Base-by-base conservation (phyloP, 1,140 invertebrate species). In the Hermatobates lingyangjiaoensis region DNA sequence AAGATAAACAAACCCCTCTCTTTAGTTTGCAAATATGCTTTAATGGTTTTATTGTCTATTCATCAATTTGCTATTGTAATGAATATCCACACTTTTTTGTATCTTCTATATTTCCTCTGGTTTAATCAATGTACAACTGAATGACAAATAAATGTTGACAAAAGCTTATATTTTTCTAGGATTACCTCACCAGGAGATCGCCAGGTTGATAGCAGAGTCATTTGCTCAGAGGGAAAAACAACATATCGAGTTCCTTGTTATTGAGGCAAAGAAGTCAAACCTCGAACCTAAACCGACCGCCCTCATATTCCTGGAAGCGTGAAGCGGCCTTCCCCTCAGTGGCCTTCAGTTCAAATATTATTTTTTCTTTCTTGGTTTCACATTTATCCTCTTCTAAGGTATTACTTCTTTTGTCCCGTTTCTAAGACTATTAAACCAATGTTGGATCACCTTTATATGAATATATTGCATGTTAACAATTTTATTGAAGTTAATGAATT, bases 191-290 rank as follows among this genome's bases (percentile, higher is more conserved):
- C 75, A 87, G 66, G 86, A 90, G 59, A 86, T 90, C 49, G 87
- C 87, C 21, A 73, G 85, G 56, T 71, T 89, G 38, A 91, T 92
- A 61, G 85, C 87, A 7, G 84, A 89, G 63, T 86, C 86, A 44
- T 92, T 87, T 68, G 85, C 86, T 39, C 75, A 85, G 64, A 75
- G 82, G 56, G 83, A 88, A 63, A 79, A 83, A 58, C 76, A 78
- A 63, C 83, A 88, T 64, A 86, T 91, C 61, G 85, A 89, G 71
- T 88, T 92, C 69, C 74, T 90, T 60, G 86, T 92, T 42, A 76
- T 85, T 44, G 86, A 90, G 67, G 81, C 83, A 54, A 89, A 89
- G 66, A 87, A 87, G 67, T 87, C 83, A 59, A 87, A 88, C 66
- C 71, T 87, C 62, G 85, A 88, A 68, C 83, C 83, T 57, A 87